phyloP scores from a whole-genome alignment of 2,797 vertebrate species.

The Cirrhinus mrigala region DNA sequence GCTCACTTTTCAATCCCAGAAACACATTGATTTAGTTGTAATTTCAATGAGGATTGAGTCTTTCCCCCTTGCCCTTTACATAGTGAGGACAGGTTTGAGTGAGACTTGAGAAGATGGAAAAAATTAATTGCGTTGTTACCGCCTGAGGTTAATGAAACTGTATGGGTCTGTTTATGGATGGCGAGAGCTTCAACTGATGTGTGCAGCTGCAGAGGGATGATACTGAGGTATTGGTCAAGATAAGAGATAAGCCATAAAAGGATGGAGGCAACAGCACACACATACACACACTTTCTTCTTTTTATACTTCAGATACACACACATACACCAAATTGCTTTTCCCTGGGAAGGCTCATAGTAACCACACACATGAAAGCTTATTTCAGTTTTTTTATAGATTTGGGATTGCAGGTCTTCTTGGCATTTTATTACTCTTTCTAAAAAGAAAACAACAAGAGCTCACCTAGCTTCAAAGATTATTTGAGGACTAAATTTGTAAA shows the following conservation, averaged over 20 bases:
- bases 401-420: not conserved
- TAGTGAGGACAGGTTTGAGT: slow-evolving; percentile 24
- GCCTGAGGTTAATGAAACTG: slow-evolving; percentile 57
- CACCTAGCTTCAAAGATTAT: slow-evolving; percentile 8
- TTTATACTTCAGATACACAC: slow-evolving; percentile 33
- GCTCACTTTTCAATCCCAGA: not conserved
- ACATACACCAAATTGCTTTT: slow-evolving; percentile 44
- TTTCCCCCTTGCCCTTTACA: slow-evolving; percentile 18
- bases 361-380: slow-evolving; percentile 26
- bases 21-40: slow-evolving; percentile 19
- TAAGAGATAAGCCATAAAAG: slow-evolving; percentile 50
- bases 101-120: slow-evolving; percentile 42
- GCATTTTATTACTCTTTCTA: slow-evolving; percentile 23
- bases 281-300: slow-evolving; percentile 17
- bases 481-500: not conserved
- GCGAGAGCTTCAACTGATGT: slow-evolving; percentile 33
- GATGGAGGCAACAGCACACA: slow-evolving; percentile 33
- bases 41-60: slow-evolving; percentile 10
- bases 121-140: slow-evolving; percentile 48
- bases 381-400: slow-evolving; percentile 44
- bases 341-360: slow-evolving; percentile 32
- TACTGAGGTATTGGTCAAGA: slow-evolving; percentile 43
- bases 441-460: slow-evolving; percentile 10
- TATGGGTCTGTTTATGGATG: slow-evolving; percentile 39
- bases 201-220: slow-evolving; percentile 46